A percentile compares a stretch with the other conserved stretches of the same genome.
phyloP scores from a whole-genome alignment of 2,888 invertebrate genomes.

The Eurytoma adleriae region DNA sequence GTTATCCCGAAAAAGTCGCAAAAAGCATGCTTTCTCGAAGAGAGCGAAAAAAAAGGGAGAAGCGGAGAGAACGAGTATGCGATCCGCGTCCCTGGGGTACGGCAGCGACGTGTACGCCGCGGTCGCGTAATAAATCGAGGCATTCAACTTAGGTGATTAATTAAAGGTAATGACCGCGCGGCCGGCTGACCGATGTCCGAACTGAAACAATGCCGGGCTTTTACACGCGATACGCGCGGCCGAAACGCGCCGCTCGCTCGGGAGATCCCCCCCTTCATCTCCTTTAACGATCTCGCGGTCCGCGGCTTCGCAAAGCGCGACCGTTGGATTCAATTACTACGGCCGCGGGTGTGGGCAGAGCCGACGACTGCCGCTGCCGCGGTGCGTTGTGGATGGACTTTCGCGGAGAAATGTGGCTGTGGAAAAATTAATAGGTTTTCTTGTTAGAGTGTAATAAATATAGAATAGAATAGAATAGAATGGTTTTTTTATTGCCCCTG shows the following conservation, averaged over 20 bases:
- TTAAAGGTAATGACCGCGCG: constrained; percentile 71
- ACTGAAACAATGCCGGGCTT: constrained; percentile 68
- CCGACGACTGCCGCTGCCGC: no score
- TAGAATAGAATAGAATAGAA: no score
- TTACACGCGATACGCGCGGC: constrained; percentile 40
- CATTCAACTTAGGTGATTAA: constrained; percentile 70
- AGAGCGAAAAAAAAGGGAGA: not conserved
- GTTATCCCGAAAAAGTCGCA: constrained; percentile 1
- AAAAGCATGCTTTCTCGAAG: not conserved
- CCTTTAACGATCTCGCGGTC: constrained; percentile 24
- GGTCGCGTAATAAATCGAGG: constrained; percentile 66
- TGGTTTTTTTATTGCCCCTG: not conserved
- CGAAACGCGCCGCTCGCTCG: constrained; percentile 13
- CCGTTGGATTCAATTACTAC: not conserved
- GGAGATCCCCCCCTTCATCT: constrained; percentile 7
- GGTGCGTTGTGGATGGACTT: no score
- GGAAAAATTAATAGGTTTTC: no score
- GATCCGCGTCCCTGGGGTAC: not conserved
- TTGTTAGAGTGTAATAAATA: no score
- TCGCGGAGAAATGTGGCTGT: no score
- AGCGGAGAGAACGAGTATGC: not conserved
- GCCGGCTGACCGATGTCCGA: constrained; percentile 65
- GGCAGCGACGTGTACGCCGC: constrained; percentile 2
- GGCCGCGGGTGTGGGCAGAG: no score
- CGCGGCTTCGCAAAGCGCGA: not conserved